Conservation (phyloP, 2,888 invertebrate species). For the Cataglyphis albicans region DNA sequence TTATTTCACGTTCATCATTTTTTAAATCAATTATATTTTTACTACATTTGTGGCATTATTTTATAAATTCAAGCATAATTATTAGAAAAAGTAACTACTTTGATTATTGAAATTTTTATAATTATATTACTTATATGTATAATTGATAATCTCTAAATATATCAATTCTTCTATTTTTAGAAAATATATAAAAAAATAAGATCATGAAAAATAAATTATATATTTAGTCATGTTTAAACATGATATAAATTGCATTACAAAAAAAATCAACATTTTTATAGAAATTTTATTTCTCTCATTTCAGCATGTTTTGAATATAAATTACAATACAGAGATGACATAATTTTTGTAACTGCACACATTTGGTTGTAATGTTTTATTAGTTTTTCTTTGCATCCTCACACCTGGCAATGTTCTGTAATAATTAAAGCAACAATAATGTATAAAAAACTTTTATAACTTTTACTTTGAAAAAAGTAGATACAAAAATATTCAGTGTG, state of each 20-base stretch:
- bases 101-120: background rate
- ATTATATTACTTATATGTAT: background rate
- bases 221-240: background rate
- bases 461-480: background rate
- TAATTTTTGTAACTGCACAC: background rate
- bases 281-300: constrained; percentile 56
- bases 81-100: constrained; percentile 4
- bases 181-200: background rate
- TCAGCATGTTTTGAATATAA: constrained; percentile 54
- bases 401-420: constrained; percentile 46
- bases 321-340: constrained; percentile 56
- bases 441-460: background rate
- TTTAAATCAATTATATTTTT: background rate
- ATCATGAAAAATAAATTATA: background rate
- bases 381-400: background rate
- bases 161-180: background rate
- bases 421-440: constrained; percentile 26
- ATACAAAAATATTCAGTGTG: constrained; percentile 74
- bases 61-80: background rate
- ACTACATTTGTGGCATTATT: background rate
- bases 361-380: constrained; percentile 6
- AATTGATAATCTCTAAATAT: background rate
- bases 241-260: background rate
- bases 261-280: constrained; percentile 9
- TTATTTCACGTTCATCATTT: constrained; percentile 7